phyloP scores from a whole-genome alignment of 2,888 invertebrate species.

The Cyclophora albipunctata region DNA sequence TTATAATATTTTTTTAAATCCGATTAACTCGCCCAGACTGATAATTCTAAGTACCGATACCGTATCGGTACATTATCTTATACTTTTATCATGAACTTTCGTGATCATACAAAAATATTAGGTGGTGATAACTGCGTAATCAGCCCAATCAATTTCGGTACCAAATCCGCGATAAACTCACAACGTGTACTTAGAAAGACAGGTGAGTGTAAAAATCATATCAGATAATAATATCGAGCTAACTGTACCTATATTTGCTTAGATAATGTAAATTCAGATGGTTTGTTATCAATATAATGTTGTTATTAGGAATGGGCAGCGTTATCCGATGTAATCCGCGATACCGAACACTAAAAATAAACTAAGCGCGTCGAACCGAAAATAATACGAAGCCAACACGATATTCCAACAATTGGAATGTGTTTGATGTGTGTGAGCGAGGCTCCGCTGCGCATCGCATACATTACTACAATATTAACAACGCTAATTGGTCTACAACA shows the following conservation, averaged over 20 bases:
- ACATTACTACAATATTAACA: slow-evolving; percentile 46
- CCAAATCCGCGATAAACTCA: slow-evolving; percentile 48
- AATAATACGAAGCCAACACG: slow-evolving; percentile 43
- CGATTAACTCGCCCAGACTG: slow-evolving; percentile 34
- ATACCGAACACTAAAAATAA: slow-evolving; percentile 48
- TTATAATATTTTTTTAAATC: slow-evolving; percentile 20
- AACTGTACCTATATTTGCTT: slow-evolving; percentile 24
- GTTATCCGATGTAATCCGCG: slow-evolving; percentile 36
- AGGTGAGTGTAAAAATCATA: slow-evolving; percentile 42
- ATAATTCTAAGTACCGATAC: slow-evolving; percentile 25
- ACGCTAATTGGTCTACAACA: slow-evolving; percentile 50
- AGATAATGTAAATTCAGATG: slow-evolving; percentile 30
- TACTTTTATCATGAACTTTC: slow-evolving; percentile 42
- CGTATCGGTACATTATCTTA: slow-evolving; percentile 38
- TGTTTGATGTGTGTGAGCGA: slow-evolving; percentile 9
- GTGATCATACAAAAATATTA: slow-evolving; percentile 47
- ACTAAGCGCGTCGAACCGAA: slow-evolving; percentile 35
- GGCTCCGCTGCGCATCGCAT: slow-evolving; percentile 35
- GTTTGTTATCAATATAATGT: slow-evolving; percentile 30
- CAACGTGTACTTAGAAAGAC: slow-evolving; percentile 45
- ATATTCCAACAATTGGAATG: slow-evolving; percentile 36
- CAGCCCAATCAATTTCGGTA: slow-evolving; percentile 57
- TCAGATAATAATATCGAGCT: slow-evolving; percentile 35
- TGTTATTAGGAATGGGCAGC: slow-evolving; percentile 40
- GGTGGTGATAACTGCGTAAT: slow-evolving; percentile 38